Conservation (phyloP, 2,888 invertebrate genomes). For the Drosophila merina region DNA sequence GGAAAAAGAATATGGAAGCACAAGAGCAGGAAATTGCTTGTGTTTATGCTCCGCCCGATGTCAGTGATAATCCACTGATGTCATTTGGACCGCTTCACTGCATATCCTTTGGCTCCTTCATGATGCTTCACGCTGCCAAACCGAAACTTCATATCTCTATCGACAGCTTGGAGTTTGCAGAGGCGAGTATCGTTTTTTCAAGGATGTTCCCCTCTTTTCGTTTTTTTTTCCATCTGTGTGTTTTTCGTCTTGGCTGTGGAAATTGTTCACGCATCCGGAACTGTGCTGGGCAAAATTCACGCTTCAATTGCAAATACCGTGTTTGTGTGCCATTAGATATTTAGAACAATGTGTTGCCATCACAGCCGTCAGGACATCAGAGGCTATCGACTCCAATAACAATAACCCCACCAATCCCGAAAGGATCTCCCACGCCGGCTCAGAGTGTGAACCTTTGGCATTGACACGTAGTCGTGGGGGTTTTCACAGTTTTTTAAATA, state of each 20-base stretch:
- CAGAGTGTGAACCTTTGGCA: slow-evolving; percentile 50
- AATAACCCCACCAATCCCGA: slow-evolving; percentile 42
- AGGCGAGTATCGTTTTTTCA: slow-evolving; percentile 13
- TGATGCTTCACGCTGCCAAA: slow-evolving; percentile 7
- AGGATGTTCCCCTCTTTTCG: neutral
- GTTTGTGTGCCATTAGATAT: slow-evolving; percentile 60
- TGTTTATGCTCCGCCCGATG: slow-evolving; percentile 61
- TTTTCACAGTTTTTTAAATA: slow-evolving; percentile 16
- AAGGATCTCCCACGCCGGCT: slow-evolving; percentile 25
- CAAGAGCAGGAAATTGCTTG: slow-evolving; percentile 60
- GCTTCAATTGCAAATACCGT: slow-evolving; percentile 75
- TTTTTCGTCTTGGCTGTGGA: slow-evolving; percentile 41
- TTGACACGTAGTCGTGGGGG: slow-evolving; percentile 37
- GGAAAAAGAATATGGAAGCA: slow-evolving; percentile 19
- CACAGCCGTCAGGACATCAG: slow-evolving; percentile 40
- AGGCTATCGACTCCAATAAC: slow-evolving; percentile 42
- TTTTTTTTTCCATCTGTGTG: neutral
- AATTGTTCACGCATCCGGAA: slow-evolving; percentile 70
- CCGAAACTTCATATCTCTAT: slow-evolving; percentile 59
- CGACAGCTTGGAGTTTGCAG: slow-evolving; percentile 64
- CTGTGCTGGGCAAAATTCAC: slow-evolving; percentile 72
- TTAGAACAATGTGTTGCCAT: slow-evolving; percentile 74
- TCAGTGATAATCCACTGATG: slow-evolving; percentile 76
- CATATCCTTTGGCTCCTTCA: slow-evolving; percentile 17
- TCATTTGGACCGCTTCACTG: slow-evolving; percentile 69